Conservation (phyloP, 2,113 vertebrate genomes). For the Enhydra lutris region DNA sequence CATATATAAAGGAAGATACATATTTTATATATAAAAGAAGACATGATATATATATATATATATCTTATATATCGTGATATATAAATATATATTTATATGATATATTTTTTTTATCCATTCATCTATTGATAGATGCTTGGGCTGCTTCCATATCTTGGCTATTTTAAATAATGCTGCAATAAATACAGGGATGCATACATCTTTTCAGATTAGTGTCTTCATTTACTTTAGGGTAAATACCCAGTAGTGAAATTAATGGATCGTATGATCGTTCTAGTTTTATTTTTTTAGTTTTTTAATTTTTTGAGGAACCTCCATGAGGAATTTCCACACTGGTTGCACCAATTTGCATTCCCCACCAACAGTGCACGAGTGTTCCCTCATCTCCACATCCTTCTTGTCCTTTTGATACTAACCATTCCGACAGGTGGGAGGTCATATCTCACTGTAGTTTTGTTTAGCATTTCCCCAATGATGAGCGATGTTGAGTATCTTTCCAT, state of each 20-base stretch:
- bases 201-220: neutral
- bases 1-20: too few species aligned
- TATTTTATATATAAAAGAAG: too few species aligned
- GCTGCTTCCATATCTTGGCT: too few species aligned
- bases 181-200: neutral
- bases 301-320: neutral
- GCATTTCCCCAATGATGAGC: neutral
- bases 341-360: neutral
- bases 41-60: too few species aligned
- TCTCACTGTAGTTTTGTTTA: neutral
- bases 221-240: neutral
- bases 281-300: neutral
- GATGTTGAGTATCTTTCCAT: neutral
- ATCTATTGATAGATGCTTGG: too few species aligned
- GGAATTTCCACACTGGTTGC: neutral
- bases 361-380: neutral
- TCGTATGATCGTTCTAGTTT: neutral
- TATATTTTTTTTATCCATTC: too few species aligned
- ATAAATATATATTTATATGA: too few species aligned
- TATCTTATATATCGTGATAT: too few species aligned
- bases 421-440: neutral
- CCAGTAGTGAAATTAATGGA: neutral
- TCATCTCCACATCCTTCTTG: neutral
- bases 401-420: neutral
- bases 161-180: too few species aligned